These are phyloP conservation scores for Pentalonia nigronervosa DNA, from an alignment of 1,140 invertebrate species.

Conservation along the genomic window DNA sequence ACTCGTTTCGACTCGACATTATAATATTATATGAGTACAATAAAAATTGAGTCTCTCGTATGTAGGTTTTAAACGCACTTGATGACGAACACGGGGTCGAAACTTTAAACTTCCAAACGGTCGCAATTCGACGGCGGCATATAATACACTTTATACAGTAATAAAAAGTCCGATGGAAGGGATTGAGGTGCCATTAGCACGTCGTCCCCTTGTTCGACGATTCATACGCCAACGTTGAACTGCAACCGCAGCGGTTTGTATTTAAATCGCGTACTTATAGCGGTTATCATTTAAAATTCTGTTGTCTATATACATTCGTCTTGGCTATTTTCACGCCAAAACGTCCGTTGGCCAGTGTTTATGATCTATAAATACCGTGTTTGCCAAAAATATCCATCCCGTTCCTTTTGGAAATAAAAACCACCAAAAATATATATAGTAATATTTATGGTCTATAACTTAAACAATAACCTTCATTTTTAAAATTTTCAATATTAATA, in stretches of 20 bases:
- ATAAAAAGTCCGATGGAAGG: neutral
- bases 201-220: neutral
- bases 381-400: conserved; percentile 12
- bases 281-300: neutral
- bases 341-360: neutral
- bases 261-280: conserved; percentile 43
- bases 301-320: neutral
- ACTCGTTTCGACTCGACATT: neutral
- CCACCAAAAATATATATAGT: no score
- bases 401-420: neutral
- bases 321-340: neutral
- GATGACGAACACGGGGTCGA: neutral
- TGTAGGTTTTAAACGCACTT: conserved; percentile 35
- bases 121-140: neutral
- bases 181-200: neutral
- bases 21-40: neutral
- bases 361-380: neutral
- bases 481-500: neutral
- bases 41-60: neutral
- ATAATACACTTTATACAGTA: neutral
- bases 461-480: neutral
- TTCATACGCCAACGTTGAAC: neutral
- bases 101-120: conserved; percentile 34
- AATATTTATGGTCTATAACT: neutral
- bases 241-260: conserved; percentile 9